Conservation (phyloP, 2,113 vertebrate genomes). For the Gadus macrocephalus region DNA sequence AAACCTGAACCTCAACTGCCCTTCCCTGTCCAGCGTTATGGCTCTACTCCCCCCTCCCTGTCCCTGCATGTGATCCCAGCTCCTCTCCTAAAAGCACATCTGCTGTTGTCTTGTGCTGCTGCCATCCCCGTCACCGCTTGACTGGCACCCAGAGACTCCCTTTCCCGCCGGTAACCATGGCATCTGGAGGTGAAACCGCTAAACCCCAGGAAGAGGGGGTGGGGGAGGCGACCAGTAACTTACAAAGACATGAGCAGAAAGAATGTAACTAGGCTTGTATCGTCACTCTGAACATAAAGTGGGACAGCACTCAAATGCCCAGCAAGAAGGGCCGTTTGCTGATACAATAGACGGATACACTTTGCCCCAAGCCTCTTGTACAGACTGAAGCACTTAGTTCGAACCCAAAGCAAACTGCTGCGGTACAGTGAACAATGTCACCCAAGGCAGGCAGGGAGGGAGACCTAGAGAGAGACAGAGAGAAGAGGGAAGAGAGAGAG, state of each 20-base stretch:
- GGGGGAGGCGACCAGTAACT: conserved; percentile 52
- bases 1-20: too few relatives aligned
- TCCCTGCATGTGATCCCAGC: conserved; percentile 46
- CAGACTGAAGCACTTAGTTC: conserved; percentile 15
- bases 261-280: conserved; percentile 45
- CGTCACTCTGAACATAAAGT: conserved; percentile 37
- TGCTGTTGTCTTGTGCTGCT: conserved; percentile 47
- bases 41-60: background rate
- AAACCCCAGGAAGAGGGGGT: conserved; percentile 35
- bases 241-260: conserved; percentile 52
- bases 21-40: too few relatives aligned
- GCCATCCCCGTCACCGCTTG: conserved; percentile 46
- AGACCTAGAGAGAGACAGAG: too few relatives aligned
- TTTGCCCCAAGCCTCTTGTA: conserved; percentile 7
- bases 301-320: conserved; percentile 32
- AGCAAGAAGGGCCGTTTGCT: conserved; percentile 40
- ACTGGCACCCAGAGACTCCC: conserved; percentile 53
- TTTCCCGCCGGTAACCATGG: conserved; percentile 59
- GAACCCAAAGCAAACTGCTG: too few relatives aligned
- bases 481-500: too few relatives aligned
- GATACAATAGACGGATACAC: conserved; percentile 34
- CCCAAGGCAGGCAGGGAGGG: too few relatives aligned
- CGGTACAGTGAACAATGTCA: too few relatives aligned
- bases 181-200: conserved; percentile 60
- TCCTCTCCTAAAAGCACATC: conserved; percentile 59